Base-by-base conservation (phyloP, 2,888 invertebrate genomes). In the Pyrrhosoma nymphula region DNA sequence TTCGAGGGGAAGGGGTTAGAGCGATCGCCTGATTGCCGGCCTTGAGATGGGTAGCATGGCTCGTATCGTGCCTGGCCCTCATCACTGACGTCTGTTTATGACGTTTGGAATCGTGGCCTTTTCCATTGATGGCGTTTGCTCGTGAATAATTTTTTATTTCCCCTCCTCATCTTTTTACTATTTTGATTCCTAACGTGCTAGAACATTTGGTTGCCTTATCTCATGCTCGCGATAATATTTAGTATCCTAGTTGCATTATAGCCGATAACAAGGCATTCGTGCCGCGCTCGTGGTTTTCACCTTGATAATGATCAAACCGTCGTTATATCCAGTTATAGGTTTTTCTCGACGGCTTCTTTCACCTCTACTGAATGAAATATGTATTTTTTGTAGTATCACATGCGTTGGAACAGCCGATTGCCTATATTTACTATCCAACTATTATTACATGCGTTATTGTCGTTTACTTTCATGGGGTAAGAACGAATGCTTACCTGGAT, bases 41-140 rank as follows among this genome's bases (percentile, higher is more conserved):
- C 39, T 60, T 63, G 60, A 55, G 60, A 91, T 91, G 35, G 91
- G 39, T 63, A 10, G 16, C 30, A 55, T 47, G 47, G 47, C 47
- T 60, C 56, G 30, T 91, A 63, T 60, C 91, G 91, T 91, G 91
- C 26, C 91, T 91, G 60, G 35, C 63, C 63, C 91, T 91, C 91
- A 91, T 91, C 91, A 91, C 30, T 60, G 63, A 47, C 39, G 47
- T 47, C 88, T 47, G 88, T 47, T 47, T 88, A 39, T 10, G 16
- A 35, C 18, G 18, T 60, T 18, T 60, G 30, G 20, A 16, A 60
- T 56, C n/a, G 60, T 12, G 35, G 60, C 26, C 39, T 60, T 39
- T 91, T 39, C 63, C 91, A 6, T 39, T 35, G 60, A 91, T 91
- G 90, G 90, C 63, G 23, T 60, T 39, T 23, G 60, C 35, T 60